Evolutionary conservation across 2,888 invertebrate genomes (phyloP).

Genomic region (Lymantria monacha): DNA sequence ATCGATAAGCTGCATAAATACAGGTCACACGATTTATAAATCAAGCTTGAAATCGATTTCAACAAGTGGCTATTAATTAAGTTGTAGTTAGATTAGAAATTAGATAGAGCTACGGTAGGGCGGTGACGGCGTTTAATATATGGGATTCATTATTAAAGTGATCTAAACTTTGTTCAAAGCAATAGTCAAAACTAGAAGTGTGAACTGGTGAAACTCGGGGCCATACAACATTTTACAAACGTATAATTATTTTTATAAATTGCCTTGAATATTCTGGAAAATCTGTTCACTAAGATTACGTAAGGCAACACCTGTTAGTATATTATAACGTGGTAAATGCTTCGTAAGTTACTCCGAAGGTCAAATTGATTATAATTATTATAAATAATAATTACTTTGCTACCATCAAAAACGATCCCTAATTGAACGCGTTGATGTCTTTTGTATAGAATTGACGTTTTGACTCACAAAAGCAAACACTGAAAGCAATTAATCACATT

Average conservation of each 20-base stretch:
- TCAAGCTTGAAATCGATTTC: slow-evolving; percentile 79
- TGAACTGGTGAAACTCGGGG: slow-evolving; percentile 51
- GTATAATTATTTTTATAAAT: slow-evolving; percentile 36
- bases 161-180: slow-evolving; percentile 26
- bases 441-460: slow-evolving; percentile 17
- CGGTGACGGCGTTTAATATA: slow-evolving; percentile 64
- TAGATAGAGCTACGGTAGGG: slow-evolving; percentile 72
- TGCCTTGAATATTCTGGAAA: slow-evolving; percentile 29
- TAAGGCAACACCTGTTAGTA: slow-evolving; percentile 35
- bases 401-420: background rate
- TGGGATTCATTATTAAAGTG: slow-evolving; percentile 46
- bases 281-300: slow-evolving; percentile 34
- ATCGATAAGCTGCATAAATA: slow-evolving; percentile 59
- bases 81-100: slow-evolving; percentile 80
- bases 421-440: slow-evolving; percentile 29
- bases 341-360: slow-evolving; percentile 15
- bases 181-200: slow-evolving; percentile 44
- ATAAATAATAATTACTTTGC: background rate
- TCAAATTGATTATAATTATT: slow-evolving; percentile 6
- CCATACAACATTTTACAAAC: slow-evolving; percentile 36
- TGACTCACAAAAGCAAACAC: background rate
- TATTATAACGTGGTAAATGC: slow-evolving; percentile 16
- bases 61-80: slow-evolving; percentile 82
- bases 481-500: background rate
- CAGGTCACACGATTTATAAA: slow-evolving; percentile 78